Percentiles rank a stretch among this genome's conserved stretches.
Evolutionary conservation across 1,140 invertebrate species (phyloP).

Genomic region (Intoshia linei): DNA sequence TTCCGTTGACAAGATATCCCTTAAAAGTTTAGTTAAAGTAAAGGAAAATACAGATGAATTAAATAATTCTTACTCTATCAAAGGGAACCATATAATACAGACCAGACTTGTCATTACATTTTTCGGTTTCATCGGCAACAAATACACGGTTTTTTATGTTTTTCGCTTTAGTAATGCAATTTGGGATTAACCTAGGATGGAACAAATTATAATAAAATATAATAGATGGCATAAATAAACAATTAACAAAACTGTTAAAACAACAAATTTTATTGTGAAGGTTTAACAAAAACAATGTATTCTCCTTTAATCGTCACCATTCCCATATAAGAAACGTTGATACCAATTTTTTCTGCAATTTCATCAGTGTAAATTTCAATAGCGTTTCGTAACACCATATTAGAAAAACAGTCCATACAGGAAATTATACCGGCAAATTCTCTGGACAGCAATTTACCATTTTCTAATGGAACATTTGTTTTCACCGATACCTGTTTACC

Average conservation of each 20-base stretch:
- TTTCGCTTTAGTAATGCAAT: constrained; percentile 89
- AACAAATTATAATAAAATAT: constrained; percentile 4
- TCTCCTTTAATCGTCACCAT: neutral
- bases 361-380: neutral
- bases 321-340: neutral
- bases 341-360: neutral
- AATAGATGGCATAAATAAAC: constrained; percentile 1
- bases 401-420: neutral
- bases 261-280: too few species aligned
- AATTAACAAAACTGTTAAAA: constrained; percentile 2
- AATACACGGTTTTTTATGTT: constrained; percentile 63
- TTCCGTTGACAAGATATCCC: constrained; percentile 73
- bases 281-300: neutral
- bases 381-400: neutral
- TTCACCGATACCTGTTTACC: too few species aligned
- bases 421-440: too few species aligned
- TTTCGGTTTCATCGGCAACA: constrained; percentile 59
- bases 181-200: constrained; percentile 37
- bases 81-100: constrained; percentile 68
- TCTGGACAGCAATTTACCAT: too few species aligned
- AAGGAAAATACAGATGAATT: too few species aligned
- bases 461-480: too few species aligned
- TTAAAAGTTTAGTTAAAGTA: too few species aligned
- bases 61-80: constrained; percentile 43
- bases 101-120: constrained; percentile 69